Evolutionary conservation across 64 coral and sea anemone species (phyloP), one percentile per base, ranked within the genome.

Genomic region (Pocillopora damicornis): DNA sequence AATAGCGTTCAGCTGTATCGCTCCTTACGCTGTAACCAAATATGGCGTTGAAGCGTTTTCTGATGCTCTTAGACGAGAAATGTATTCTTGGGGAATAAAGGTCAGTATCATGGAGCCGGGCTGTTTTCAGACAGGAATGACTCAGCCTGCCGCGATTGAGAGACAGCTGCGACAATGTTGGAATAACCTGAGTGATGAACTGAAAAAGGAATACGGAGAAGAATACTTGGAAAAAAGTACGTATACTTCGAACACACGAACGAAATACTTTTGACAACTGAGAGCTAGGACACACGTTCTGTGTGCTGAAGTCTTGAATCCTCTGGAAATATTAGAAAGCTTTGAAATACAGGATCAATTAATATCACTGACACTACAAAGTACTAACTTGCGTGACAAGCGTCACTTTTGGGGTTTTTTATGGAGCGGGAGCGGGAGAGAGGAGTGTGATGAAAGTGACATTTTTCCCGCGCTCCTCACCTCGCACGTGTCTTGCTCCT

Each of bases 1-100:
- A 60, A 4, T 82, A 13, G 0, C 57, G 0, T 9, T 13, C 23
- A 66, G 62, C 59, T 82, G 60, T 25, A 2, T 37, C 15, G 56
- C 37, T 61, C 6, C 79, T 25, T 82, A 82, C 20, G 22, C 11
- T 8, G 15, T 82, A 0, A 82, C 13, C 51, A 82, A 82, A 61
- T 82, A 58, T 5, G 79, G 79, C 20, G 79, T 82, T 30, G 58
- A 82, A 61, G 79, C 79, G n/a, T 82, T 82, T 37, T 82, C 79
- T 1, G 79, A 82, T 9, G 79, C 34, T 82, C 62, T 82, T 13
- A 61, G 79, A 30, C 58, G 79, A 61, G 79, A 82, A 82, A 82
- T 82, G 58, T 18, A 63, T 66, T 59, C 79, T 37, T 82, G 79
- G 79, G 79, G 59, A 66, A 37, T 82, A 26, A 12, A 66, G 38